Conservation (phyloP, 64 coral and sea anemone species). For the Montipora sp. region DNA sequence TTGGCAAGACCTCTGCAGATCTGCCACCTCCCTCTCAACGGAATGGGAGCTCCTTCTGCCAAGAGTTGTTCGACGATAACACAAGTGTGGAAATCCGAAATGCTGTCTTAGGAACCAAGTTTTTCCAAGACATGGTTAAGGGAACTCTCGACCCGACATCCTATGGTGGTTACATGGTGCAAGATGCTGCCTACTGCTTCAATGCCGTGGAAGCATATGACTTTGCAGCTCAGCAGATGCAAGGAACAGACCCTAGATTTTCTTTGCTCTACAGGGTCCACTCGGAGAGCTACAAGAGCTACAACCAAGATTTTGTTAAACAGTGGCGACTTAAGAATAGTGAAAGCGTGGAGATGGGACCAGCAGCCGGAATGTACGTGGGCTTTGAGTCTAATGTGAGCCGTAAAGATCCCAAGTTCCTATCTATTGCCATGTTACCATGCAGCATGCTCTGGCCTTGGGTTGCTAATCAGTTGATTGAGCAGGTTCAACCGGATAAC, state of each 20-base stretch:
- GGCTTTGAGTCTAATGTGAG: slow-evolving; percentile 21
- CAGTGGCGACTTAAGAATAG: slow-evolving; percentile 47
- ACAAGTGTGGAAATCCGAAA: slow-evolving; percentile 25
- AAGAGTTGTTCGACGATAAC: slow-evolving; percentile 19
- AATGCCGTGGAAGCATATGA: slow-evolving; percentile 58
- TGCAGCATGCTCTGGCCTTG: slow-evolving; percentile 70
- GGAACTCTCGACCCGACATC: slow-evolving; percentile 42
- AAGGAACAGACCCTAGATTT: slow-evolving; percentile 23
- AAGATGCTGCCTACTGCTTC: slow-evolving; percentile 74
- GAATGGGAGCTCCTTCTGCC: slow-evolving; percentile 6
- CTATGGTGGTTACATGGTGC: slow-evolving; percentile 73
- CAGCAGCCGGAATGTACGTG: slow-evolving; percentile 63
- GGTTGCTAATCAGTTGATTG: slow-evolving; percentile 31
- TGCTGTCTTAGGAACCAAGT: slow-evolving; percentile 18
- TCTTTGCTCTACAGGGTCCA: slow-evolving; percentile 49
- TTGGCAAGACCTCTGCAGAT: too few relatives aligned
- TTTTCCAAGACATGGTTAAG: slow-evolving; percentile 40
- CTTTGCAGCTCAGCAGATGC: slow-evolving; percentile 25
- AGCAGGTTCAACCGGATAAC: slow-evolving; percentile 22
- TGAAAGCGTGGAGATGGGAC: slow-evolving; percentile 51
- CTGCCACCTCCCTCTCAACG: too few relatives aligned
- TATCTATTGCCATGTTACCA: slow-evolving; percentile 59
- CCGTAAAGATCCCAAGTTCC: slow-evolving; percentile 21
- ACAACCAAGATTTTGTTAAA: slow-evolving; percentile 55
- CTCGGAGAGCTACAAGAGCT: slow-evolving; percentile 54